Evolutionary conservation across 2,888 invertebrate species (phyloP).

Genomic region (Cerastoderma edule): DNA sequence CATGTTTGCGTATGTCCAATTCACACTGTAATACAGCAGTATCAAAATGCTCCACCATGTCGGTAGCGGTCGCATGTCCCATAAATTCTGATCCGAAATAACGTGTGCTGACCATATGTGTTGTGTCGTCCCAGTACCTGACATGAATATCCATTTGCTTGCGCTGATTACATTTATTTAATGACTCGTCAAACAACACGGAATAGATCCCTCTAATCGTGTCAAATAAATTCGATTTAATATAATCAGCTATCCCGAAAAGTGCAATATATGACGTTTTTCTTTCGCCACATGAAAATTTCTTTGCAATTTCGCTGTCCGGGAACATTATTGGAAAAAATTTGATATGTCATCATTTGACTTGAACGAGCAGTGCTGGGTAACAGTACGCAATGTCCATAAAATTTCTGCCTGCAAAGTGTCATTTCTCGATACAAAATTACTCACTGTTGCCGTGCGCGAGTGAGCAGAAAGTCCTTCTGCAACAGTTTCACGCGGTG

Average conservation of each 20-base stretch:
- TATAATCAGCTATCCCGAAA: constrained; percentile 35
- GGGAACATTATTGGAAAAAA: constrained; percentile 28
- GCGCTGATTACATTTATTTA: constrained; percentile 4
- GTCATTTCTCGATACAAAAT: constrained; percentile 16
- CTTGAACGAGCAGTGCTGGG: not conserved
- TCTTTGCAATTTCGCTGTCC: constrained; percentile 28
- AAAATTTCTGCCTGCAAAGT: constrained; percentile 22
- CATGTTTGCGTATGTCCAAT: constrained; percentile 21
- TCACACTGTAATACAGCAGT: not conserved
- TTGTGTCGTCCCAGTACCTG: constrained; percentile 21
- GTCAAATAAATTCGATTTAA: constrained; percentile 16
- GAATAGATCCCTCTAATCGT: constrained; percentile 4
- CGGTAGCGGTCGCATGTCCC: constrained; percentile 26
- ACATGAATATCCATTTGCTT: constrained; percentile 30
- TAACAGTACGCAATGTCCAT: no score
- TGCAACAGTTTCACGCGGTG: not conserved
- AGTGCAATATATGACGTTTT: constrained; percentile 28
- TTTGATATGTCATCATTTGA: constrained; percentile 25
- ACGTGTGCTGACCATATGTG: not conserved
- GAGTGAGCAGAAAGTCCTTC: not conserved
- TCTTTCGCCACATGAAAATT: constrained; percentile 32
- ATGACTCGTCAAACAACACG: constrained; percentile 28
- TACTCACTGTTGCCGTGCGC: not conserved
- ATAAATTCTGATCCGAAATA: constrained; percentile 27
- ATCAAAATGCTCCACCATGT: constrained; percentile 27